Evolutionary conservation across 1,140 invertebrate genomes (phyloP), one percentile per base, ranked within the genome.

Genomic region (Camponotus pennsylvanicus): DNA sequence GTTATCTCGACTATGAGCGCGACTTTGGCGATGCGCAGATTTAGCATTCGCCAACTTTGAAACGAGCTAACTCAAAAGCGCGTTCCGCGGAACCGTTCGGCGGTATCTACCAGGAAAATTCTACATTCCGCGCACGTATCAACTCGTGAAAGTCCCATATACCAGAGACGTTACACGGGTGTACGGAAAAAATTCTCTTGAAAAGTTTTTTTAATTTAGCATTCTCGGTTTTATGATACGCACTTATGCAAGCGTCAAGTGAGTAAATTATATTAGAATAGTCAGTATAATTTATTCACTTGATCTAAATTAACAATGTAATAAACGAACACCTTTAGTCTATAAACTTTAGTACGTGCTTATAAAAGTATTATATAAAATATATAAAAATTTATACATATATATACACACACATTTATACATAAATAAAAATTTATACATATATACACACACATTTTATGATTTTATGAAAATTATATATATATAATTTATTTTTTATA

Each of bases 21-120:
- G 90, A 90, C 88, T 90, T 90, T 83, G 85, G 82, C 82, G 83
- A 89, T 79, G 71, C 86, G 67, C 86, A 88, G 89, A 88, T 90
- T 90, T 90, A 90, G 85, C 86, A 83, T 83, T 83, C 75, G 80
- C 69, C 77, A 90, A 90, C 88, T 90, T 90, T 67, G 77, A 59
- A 85, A 79, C 76, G 61, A 49, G 34, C 40, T 73, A 89, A 71
- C 70, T 87, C 80, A 79, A 90, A 90, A 78, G 85, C 80, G 64
- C 70, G 79, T 79, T 67, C 8, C 40, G 66, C 66, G 66, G 32
- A 42, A 40, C 64, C 70, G 64, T 86, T 86, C 83, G 88, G 55
- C 69, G 15, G 45, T 75, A 32, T 18, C 77, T 40, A 49, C 59
- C 84, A 83, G 78, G 76, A 83, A 67, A 86, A 89, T 89, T 86